phyloP scores from a whole-genome alignment of 2,797 vertebrate genomes.

The Crenichthys baileyi region DNA sequence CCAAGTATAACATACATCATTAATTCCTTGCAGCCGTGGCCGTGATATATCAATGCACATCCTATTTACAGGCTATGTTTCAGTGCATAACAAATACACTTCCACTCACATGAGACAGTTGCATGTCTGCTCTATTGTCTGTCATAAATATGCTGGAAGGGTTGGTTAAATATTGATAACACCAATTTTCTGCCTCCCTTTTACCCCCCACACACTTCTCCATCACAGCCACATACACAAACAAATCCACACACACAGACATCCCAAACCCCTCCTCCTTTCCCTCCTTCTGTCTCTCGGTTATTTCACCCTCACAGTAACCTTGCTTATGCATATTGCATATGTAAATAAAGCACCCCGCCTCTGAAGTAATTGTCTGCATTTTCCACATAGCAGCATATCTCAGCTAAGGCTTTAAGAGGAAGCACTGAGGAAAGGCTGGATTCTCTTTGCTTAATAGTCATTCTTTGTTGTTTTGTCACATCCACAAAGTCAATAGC shows the following conservation, averaged over 20 bases:
- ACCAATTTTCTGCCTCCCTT: slow-evolving; percentile 83
- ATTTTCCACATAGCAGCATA: slow-evolving; percentile 90
- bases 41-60: slow-evolving; percentile 63
- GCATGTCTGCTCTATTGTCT: slow-evolving; percentile 80
- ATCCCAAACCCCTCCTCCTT: slow-evolving; percentile 63
- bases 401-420: slow-evolving; percentile 65
- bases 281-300: slow-evolving; percentile 70
- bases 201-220: slow-evolving; percentile 18
- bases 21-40: slow-evolving; percentile 28
- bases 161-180: slow-evolving; percentile 93
- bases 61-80: slow-evolving; percentile 69
- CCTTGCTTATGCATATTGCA: slow-evolving; percentile 87
- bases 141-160: slow-evolving; percentile 83
- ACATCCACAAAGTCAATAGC: slow-evolving; percentile 34
- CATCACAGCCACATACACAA: slow-evolving; percentile 26
- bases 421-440: slow-evolving; percentile 76
- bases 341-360: slow-evolving; percentile 89
- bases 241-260: slow-evolving; percentile 32
- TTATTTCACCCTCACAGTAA: slow-evolving; percentile 85
- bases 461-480: slow-evolving; percentile 76
- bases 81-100: slow-evolving; percentile 75
- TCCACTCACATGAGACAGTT: slow-evolving; percentile 78
- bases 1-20: slow-evolving; percentile 22
- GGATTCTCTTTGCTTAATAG: slow-evolving; percentile 80
- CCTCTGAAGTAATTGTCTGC: slow-evolving; percentile 93